phyloP scores from a whole-genome alignment of 2,113 vertebrate genomes.

The Misgurnus anguillicaudatus region DNA sequence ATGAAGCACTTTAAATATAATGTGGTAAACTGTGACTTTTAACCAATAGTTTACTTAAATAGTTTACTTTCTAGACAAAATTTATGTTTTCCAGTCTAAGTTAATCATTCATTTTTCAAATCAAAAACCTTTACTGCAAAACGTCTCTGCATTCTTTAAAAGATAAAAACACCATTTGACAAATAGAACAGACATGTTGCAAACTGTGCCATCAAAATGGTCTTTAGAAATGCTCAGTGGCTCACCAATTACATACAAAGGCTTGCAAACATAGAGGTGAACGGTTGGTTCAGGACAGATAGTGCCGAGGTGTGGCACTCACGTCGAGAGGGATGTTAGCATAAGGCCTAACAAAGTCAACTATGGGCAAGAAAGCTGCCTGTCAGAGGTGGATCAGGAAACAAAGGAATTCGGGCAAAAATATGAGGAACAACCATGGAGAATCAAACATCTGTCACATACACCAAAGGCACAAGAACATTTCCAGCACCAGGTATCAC shows the following conservation, averaged over 20 bases:
- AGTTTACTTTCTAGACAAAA: no score
- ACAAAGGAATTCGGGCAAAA: conserved; percentile 64
- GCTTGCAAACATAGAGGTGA: conserved; percentile 65
- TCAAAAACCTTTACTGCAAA: conserved; percentile 51
- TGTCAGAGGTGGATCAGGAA: conserved; percentile 60
- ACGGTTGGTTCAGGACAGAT: conserved; percentile 71
- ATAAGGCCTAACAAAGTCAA: conserved; percentile 64
- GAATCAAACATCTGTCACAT: conserved; percentile 72
- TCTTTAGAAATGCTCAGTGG: conserved; percentile 61
- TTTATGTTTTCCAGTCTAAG: background rate
- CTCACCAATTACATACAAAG: conserved; percentile 68
- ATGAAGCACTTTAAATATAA: no score
- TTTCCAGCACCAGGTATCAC: conserved; percentile 70
- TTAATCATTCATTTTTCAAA: no score
- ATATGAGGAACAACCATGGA: conserved; percentile 54
- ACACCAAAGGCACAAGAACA: conserved; percentile 66
- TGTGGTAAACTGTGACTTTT: no score
- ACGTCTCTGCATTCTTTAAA: conserved; percentile 49
- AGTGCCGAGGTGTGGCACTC: conserved; percentile 60
- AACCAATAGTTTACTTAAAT: no score
- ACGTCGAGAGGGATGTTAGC: conserved; percentile 63
- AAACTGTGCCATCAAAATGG: conserved; percentile 63
- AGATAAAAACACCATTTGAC: conserved; percentile 68
- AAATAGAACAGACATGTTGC: conserved; percentile 70
- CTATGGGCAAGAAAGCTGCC: conserved; percentile 62